Conservation (phyloP, 2,888 invertebrate genomes). For the Pyrgus malvae region DNA sequence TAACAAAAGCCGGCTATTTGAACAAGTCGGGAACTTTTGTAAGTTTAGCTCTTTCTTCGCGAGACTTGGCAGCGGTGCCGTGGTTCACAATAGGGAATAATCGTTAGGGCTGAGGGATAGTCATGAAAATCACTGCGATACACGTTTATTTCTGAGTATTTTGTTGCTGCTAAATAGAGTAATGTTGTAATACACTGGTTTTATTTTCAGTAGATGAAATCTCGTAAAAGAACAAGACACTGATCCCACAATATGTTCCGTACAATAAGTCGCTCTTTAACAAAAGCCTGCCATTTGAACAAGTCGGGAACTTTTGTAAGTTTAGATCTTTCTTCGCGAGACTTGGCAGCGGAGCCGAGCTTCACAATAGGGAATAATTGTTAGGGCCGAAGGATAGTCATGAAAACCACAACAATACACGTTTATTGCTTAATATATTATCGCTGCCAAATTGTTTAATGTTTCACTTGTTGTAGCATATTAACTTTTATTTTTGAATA, state of each 20-base stretch:
- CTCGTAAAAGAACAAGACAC: no score
- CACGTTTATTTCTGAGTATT: slow-evolving; percentile 69
- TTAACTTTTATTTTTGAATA: no score
- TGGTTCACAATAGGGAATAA: slow-evolving; percentile 74
- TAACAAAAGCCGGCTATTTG: slow-evolving; percentile 80
- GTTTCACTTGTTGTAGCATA: slow-evolving; percentile 38
- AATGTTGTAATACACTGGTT: slow-evolving; percentile 42
- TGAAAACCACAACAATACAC: slow-evolving; percentile 77
- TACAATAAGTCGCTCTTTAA: slow-evolving; percentile 79
- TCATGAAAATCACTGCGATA: slow-evolving; percentile 77
- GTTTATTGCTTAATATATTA: slow-evolving; percentile 69
- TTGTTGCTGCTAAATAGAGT: slow-evolving; percentile 66
- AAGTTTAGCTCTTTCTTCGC: slow-evolving; percentile 77
- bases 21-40: slow-evolving; percentile 81
- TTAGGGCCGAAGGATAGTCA: slow-evolving; percentile 64
- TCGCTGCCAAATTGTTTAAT: slow-evolving; percentile 62
- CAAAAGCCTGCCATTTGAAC: slow-evolving; percentile 81
- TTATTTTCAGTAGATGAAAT: slow-evolving; percentile 49
- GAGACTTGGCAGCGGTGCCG: slow-evolving; percentile 71
- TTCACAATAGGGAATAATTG: slow-evolving; percentile 77
- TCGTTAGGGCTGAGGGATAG: slow-evolving; percentile 66
- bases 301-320: slow-evolving; percentile 80
- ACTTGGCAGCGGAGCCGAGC: slow-evolving; percentile 70
- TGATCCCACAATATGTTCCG: no score
- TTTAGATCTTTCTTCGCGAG: slow-evolving; percentile 75